Evolutionary conservation across 2,113 vertebrate genomes (phyloP), one percentile per base, ranked within the genome.

Genomic region (Progne subis): DNA sequence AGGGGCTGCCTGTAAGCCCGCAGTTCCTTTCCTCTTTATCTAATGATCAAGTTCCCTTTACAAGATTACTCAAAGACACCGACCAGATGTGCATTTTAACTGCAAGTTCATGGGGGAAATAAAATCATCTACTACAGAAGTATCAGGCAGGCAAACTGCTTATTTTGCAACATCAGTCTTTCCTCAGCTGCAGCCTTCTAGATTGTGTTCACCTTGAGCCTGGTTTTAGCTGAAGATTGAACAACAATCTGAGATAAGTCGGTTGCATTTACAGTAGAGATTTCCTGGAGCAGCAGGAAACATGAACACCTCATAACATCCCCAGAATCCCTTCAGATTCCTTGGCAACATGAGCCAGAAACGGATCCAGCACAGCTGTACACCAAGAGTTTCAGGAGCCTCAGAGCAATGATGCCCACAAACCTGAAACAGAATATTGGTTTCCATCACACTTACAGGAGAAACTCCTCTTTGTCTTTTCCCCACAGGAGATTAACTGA

Each of bases 61-160:
- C 34, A 82, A 81, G 86, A 52, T 0, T 0, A 26, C 61, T 76
- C 53, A 57, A 64, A 90, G 68, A 31, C 43, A 79, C 55, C 2
- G 1, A 74, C 50, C 92, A 95, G 94, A 90, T 92, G 95, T 86
- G 44, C 46, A 21, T 88, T 92, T 96, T 63, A 88, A 67, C 82
- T 88, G 63, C 72, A 83, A 47, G 17, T 59, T 88, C 43, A 21
- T 26, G 21, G 56, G 86, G 70, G 5, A 10, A 88, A 74, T 57
- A 79, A 56, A 3, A 74, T 26, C 17, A 84, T 37, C 60, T 34
- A 2, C 61, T 56, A 6, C 64, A 91, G 52, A 47, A 91, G 37
- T 15, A 86, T 39, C 77, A 71, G 65, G 72, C n/a, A 88, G 72
- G 34, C 60, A 75, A 92, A 47, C 1, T 56, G 29, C 67, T 60